phyloP scores from a whole-genome alignment of 2,888 invertebrate species.

The Meghimatium bilineatum region DNA sequence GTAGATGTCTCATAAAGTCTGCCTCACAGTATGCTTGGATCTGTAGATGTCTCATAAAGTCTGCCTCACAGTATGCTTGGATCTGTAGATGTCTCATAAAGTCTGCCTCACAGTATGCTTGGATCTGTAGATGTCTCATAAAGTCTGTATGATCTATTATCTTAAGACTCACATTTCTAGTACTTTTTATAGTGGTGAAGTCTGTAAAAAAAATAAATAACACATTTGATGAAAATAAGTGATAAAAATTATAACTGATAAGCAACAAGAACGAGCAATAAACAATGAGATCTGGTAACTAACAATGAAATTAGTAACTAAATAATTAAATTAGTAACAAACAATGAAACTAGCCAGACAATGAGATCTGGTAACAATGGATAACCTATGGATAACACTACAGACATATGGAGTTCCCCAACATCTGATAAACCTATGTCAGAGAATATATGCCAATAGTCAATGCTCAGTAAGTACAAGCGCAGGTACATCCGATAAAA shows the following conservation, averaged over 20 bases:
- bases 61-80: neutral
- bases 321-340: neutral
- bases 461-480: too few relatives aligned
- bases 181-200: constrained; percentile 19
- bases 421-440: too few relatives aligned
- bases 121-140: neutral
- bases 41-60: neutral
- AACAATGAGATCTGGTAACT: too few relatives aligned
- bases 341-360: too few relatives aligned
- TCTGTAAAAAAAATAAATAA: neutral
- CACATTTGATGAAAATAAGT: neutral
- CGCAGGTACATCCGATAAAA: too few relatives aligned
- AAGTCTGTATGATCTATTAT: too few relatives aligned
- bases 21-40: neutral
- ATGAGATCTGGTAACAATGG: neutral
- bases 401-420: too few relatives aligned
- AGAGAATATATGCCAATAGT: too few relatives aligned
- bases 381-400: too few relatives aligned
- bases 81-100: neutral
- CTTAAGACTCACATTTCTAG: neutral
- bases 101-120: too few relatives aligned
- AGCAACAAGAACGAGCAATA: too few relatives aligned
- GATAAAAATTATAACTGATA: too few relatives aligned
- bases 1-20: neutral
- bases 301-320: neutral